Evolutionary conservation across 2,113 vertebrate species (phyloP), one percentile per base, ranked within the genome.

Genomic region (Diglossa brunneiventris): DNA sequence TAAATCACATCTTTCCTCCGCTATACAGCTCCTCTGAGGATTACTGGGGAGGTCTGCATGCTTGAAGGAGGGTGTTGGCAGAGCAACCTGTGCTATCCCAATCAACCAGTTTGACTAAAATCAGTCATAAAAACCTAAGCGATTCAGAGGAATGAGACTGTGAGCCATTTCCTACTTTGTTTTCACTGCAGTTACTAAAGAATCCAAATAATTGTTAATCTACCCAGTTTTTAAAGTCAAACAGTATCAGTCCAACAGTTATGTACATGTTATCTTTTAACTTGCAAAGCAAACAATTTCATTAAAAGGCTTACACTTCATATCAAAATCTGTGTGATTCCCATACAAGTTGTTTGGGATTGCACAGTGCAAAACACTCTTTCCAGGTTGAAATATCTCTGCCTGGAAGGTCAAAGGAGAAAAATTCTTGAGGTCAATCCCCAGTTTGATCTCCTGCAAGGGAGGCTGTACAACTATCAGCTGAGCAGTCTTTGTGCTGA

Each of bases 401-500:
- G 5, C 59, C 53, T 91, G 42, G 22, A 68, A 49, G 58, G 30
- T 74, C 63, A 85, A 93, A 59, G 49, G 41, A 95, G 83, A 41
- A 92, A 88, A 79, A 95, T 59, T 75, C 61, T 93, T 91, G 39
- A 95, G 68, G 84, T 96, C 90, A 95, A 53, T 77, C 35, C 37
- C 80, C 77, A 77, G 90, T 35, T 73, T 82, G 64, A 80, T 76
- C 63, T 92, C 61, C 42, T 87, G 42, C 28, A 85, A 95, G 53
- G 69, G 58, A 89, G n/a, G 79, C 80, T 46, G 44, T 73, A 59
- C 30, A 68, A 33, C 78, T 80, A 68, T 90, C 78, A 49, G 66
- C 66, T 94, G 78, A 97, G 72, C 74, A 97, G 83, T 75, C 92
- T 97, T 96, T 96, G 55, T 91, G 85, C 83, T 97, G 96, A 97